These are phyloP conservation scores for Conger conger DNA, from an alignment of 2,113 vertebrate species.

Conservation along the genomic window DNA sequence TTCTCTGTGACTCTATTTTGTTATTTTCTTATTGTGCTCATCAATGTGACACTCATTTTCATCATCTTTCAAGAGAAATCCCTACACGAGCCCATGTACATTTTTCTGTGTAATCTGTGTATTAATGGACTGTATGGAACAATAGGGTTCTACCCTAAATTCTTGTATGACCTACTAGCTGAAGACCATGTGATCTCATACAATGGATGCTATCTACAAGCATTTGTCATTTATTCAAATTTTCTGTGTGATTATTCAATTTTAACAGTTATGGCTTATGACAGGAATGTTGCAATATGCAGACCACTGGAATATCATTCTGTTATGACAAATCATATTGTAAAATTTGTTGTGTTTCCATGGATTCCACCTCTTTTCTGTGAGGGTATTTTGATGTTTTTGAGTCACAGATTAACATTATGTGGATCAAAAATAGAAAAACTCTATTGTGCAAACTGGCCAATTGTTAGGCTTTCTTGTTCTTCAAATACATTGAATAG, in stretches of 20 bases:
- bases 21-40: conserved; percentile 6
- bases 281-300: conserved; percentile 64
- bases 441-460: conserved; percentile 33
- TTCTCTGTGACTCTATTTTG: not conserved
- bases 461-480: not conserved
- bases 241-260: conserved; percentile 49
- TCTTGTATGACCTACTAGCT: conserved; percentile 54
- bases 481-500: not conserved
- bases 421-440: conserved; percentile 24
- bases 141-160: conserved; percentile 54
- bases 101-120: conserved; percentile 21
- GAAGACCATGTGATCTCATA: conserved; percentile 57
- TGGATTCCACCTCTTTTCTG: conserved; percentile 18
- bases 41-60: conserved; percentile 1
- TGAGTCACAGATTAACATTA: conserved; percentile 5
- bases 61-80: not conserved
- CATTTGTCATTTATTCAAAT: conserved; percentile 54
- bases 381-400: not conserved
- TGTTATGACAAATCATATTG: conserved; percentile 45
- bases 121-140: conserved; percentile 13
- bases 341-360: not conserved
- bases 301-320: conserved; percentile 52
- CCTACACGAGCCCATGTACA: conserved; percentile 24
- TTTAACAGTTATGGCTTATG: conserved; percentile 61
- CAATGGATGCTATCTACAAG: conserved; percentile 54